Conservation (phyloP, 2,888 invertebrate genomes). For the Hypolimnas misippus region DNA sequence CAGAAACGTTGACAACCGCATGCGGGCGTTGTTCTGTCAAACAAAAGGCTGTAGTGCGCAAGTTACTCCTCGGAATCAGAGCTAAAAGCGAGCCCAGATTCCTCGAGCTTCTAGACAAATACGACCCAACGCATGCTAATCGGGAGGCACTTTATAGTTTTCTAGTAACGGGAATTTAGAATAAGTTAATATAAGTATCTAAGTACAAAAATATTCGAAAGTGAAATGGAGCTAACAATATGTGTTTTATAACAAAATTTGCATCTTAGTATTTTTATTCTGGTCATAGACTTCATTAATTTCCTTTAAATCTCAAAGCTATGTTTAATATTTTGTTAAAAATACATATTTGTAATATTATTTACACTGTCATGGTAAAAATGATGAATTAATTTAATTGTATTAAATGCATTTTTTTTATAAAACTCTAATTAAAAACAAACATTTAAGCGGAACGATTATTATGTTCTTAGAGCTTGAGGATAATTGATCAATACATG, state of each 20-base stretch:
- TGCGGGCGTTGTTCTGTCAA: slow-evolving; percentile 87
- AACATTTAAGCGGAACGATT: slow-evolving; percentile 1
- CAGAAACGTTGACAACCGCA: slow-evolving; percentile 87
- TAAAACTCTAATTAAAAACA: neutral
- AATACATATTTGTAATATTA: no score
- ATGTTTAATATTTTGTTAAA: no score
- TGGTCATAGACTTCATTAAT: neutral
- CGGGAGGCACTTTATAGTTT: slow-evolving; percentile 84
- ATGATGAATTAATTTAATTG: neutral
- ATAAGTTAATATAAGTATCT: slow-evolving; percentile 1
- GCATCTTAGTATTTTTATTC: neutral
- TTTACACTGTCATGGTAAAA: no score
- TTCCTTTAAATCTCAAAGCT: neutral
- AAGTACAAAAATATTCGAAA: neutral
- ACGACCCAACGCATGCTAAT: slow-evolving; percentile 88
- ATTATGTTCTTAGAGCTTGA: slow-evolving; percentile 11
- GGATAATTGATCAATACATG: slow-evolving; percentile 8
- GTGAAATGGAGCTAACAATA: neutral
- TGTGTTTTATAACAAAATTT: neutral
- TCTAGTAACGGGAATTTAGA: slow-evolving; percentile 70
- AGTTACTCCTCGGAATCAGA: slow-evolving; percentile 87
- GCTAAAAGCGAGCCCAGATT: slow-evolving; percentile 88
- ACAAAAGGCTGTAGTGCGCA: slow-evolving; percentile 85
- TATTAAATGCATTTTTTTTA: neutral
- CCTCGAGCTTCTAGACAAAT: slow-evolving; percentile 87